These are phyloP conservation scores for Pseudachorutes palmiensis DNA, from an alignment of 1,140 invertebrate species.

Conservation along the genomic window DNA sequence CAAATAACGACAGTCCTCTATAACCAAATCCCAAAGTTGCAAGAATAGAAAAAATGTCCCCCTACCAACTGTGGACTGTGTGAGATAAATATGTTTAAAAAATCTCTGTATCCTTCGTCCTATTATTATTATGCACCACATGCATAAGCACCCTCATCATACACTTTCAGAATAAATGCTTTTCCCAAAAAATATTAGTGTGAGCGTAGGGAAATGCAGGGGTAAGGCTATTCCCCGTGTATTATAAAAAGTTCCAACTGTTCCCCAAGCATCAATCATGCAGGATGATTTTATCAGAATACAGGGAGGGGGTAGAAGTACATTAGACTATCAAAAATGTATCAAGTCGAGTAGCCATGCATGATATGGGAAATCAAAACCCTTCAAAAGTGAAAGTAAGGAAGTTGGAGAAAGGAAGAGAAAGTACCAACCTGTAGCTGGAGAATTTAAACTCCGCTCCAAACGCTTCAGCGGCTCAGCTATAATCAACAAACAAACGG, in stretches of 20 bases:
- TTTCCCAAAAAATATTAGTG: not conserved
- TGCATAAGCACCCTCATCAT: not conserved
- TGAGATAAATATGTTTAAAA: slow-evolving; percentile 3
- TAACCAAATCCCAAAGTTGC: too few relatives aligned
- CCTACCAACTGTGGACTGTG: too few relatives aligned
- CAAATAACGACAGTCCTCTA: too few relatives aligned
- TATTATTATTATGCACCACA: not conserved
- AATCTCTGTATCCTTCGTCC: not conserved
- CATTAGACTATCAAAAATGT: slow-evolving; percentile 12
- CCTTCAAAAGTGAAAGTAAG: not conserved
- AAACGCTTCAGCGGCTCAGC: slow-evolving; percentile 38
- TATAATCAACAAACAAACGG: slow-evolving; percentile 30
- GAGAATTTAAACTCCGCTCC: slow-evolving; percentile 37
- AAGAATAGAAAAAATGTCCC: too few relatives aligned
- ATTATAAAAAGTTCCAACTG: slow-evolving; percentile 8
- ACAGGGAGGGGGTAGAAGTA: not conserved
- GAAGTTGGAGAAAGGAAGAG: slow-evolving; percentile 9
- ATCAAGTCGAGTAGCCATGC: slow-evolving; percentile 10
- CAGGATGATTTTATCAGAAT: slow-evolving; percentile 18
- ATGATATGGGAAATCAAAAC: slow-evolving; percentile 19
- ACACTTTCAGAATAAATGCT: not conserved
- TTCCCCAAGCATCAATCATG: slow-evolving; percentile 17
- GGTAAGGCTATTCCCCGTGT: too few relatives aligned
- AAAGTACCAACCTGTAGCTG: slow-evolving; percentile 38
- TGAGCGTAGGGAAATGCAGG: slow-evolving; percentile 1